Base-by-base conservation (phyloP, 2,888 invertebrate genomes). In the Apamea anceps region DNA sequence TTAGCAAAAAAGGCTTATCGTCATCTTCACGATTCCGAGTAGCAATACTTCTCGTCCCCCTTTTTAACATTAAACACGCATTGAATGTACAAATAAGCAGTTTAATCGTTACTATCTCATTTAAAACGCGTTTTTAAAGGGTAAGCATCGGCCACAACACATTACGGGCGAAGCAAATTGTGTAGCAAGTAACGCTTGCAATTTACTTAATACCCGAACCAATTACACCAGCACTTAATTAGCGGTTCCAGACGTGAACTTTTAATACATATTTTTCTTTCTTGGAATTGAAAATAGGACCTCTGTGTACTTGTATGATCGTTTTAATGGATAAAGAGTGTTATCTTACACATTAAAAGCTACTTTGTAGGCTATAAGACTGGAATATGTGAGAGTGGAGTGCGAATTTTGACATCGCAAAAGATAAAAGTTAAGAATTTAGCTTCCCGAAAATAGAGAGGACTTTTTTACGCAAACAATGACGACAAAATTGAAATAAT, bases 181-280 rank as follows among this genome's bases (percentile, higher is more conserved):
- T 73, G 81, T 65, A 77, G 77, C 85, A 81, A 80, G 72, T 80
- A 81, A 88, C 81, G 70, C 83, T 85, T 78, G 84, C 75, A 84
- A 88, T 88, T 88, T 77, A 72, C 74, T 87, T 87, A 78, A 86
- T 87, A 81, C 66, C 42, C 68, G 45, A 72, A 80, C 80, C 80
- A 87, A 84, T 88, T 87, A 89, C 65, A 72, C 73, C 79, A 77
- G 82, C 83, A 87, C 89, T 85, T 88, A 86, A 89, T 88, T 89
- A 86, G 73, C 77, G 42, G 85, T 81, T 84, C 65, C 37, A 82
- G 79, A 83, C 73, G 68, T 82, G 75, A 86, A 86, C 81, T 83
- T 87, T 86, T 78, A 77, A 81, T 81, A 79, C 72, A 71, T 81
- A 78, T 85, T 74, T 83, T 79, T 84, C 48, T 60, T 87, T 80